A percentile compares a stretch with the other conserved stretches of the same genome.
Conservation (phyloP, 1,140 invertebrate species). For the Linepithema humile region DNA sequence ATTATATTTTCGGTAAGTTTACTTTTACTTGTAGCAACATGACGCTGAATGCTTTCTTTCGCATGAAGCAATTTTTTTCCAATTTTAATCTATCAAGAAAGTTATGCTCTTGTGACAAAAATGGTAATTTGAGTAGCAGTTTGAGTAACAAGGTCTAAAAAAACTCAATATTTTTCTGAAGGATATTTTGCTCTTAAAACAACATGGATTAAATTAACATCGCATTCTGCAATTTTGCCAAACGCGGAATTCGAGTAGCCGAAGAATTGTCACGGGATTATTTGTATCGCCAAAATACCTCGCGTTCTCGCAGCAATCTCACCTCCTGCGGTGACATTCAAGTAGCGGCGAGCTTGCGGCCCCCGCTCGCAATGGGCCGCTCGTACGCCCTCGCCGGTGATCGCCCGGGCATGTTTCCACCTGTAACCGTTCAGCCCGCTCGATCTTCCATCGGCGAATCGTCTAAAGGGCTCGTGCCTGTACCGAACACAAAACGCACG, state of each 20-base stretch:
- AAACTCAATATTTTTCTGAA: too few relatives aligned
- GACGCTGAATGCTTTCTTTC: too few relatives aligned
- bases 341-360: constrained; percentile 62
- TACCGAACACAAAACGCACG: background rate
- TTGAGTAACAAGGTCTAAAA: too few relatives aligned
- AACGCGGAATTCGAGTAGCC: too few relatives aligned
- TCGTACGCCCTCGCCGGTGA: constrained; percentile 52
- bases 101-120: too few relatives aligned
- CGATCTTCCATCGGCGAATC: constrained; percentile 39
- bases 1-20: background rate
- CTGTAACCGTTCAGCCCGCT: background rate
- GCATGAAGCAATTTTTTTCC: too few relatives aligned
- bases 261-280: too few relatives aligned
- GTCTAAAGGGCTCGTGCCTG: background rate
- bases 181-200: too few relatives aligned
- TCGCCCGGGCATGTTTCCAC: constrained; percentile 57
- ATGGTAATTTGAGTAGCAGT: too few relatives aligned
- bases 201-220: too few relatives aligned
- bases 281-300: background rate
- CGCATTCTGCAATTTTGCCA: too few relatives aligned
- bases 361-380: constrained; percentile 59
- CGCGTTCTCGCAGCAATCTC: background rate
- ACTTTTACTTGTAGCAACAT: background rate
- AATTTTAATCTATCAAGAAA: too few relatives aligned
- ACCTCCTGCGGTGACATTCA: constrained; percentile 57